phyloP scores from a whole-genome alignment of 2,113 vertebrate genomes.

The Vireo altiloquus region DNA sequence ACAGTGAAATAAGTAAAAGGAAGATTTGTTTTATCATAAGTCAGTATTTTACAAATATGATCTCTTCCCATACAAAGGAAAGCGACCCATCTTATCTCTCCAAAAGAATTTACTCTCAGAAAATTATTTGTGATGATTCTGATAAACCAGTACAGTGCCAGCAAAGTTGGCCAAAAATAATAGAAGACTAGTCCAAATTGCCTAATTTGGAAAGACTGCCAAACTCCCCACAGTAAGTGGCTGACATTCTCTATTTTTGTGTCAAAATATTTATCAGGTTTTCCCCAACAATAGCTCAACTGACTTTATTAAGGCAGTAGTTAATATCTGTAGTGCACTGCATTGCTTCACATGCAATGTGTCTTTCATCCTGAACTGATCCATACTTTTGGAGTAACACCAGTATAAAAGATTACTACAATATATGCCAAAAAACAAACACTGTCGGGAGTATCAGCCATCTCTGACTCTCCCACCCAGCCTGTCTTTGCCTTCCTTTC shows the following conservation, averaged over 20 bases:
- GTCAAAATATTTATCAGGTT: neutral
- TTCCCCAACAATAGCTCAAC: neutral
- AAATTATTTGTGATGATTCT: neutral
- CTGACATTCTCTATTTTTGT: neutral
- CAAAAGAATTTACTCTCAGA: neutral
- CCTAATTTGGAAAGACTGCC: neutral
- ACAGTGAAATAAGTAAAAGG: neutral
- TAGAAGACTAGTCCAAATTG: neutral
- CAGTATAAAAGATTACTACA: neutral
- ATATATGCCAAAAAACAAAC: accelerated
- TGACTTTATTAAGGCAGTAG: neutral
- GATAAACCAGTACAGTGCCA: neutral
- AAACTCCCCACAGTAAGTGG: neutral
- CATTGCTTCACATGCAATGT: neutral
- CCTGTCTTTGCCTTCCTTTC: neutral
- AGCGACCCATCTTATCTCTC: neutral
- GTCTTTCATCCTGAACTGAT: neutral
- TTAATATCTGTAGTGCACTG: neutral
- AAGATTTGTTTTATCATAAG: neutral
- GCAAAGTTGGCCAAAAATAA: neutral
- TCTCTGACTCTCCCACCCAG: neutral
- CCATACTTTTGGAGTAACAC: neutral
- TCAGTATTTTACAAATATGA: neutral
- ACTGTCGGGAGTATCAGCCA: neutral
- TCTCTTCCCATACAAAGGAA: neutral